Percentiles rank a stretch among this genome's conserved stretches.
These are phyloP conservation scores for Xenus cinereus DNA, from an alignment of 2,113 vertebrate species.

Conservation along the genomic window DNA sequence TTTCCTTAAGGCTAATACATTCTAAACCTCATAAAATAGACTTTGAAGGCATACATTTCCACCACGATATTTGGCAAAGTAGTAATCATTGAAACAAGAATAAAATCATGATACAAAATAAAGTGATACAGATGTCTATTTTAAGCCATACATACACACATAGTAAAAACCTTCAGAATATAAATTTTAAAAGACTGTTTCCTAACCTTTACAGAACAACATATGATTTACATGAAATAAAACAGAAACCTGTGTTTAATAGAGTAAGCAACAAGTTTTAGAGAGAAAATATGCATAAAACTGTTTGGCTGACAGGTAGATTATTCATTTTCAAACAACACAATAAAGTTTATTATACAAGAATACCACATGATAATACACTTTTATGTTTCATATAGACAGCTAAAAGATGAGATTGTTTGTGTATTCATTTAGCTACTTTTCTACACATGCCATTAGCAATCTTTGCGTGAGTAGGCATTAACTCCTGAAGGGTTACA, in stretches of 20 bases:
- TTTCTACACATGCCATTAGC: not conserved
- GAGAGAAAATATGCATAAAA: constrained; percentile 53
- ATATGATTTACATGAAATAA: constrained; percentile 29
- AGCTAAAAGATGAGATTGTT: not conserved
- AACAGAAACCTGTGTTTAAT: constrained; percentile 22
- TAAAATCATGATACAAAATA: constrained; percentile 17
- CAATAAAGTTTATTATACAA: constrained; percentile 60
- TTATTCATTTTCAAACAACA: constrained; percentile 55
- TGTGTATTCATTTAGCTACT: not conserved
- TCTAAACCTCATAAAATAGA: constrained; percentile 14
- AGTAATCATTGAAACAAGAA: constrained; percentile 27
- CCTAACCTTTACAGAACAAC: constrained; percentile 46
- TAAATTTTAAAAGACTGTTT: constrained; percentile 28
- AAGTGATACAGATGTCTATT: constrained; percentile 27
- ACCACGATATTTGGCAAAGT: constrained; percentile 34
- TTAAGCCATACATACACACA: constrained; percentile 4
- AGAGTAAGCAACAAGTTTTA: constrained; percentile 19
- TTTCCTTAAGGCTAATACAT: not conserved
- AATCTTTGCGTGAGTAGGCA: constrained; percentile 1
- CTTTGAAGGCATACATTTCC: not conserved
- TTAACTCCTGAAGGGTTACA: constrained; percentile 35
- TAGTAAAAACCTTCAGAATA: constrained; percentile 37
- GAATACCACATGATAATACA: not conserved
- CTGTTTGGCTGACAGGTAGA: constrained; percentile 8
- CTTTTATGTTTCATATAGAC: constrained; percentile 2